Evolutionary conservation across 2,888 invertebrate genomes (phyloP).

Genomic region (Pseudococcus jackbeardsleyi): DNA sequence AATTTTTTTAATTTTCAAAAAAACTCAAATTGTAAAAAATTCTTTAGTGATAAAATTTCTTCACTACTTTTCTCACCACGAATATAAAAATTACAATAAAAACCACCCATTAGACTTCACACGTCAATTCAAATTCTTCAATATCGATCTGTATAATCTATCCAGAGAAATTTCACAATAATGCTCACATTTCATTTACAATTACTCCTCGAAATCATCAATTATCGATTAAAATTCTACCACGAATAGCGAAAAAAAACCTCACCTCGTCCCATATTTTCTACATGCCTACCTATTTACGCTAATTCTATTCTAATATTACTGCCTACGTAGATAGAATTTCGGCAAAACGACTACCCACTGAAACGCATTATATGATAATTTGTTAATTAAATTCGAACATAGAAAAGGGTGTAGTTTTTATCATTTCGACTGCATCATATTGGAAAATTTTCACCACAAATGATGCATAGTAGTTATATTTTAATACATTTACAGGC

Average conservation of each 20-base stretch:
- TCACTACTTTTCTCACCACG: too few species aligned
- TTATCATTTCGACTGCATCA: not conserved
- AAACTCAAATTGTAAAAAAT: too few species aligned
- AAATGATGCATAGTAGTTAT: slow-evolving; percentile 63
- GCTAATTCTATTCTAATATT: too few species aligned
- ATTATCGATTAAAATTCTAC: too few species aligned
- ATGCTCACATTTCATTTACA: not conserved
- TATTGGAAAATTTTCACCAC: not conserved
- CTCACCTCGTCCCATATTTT: not conserved
- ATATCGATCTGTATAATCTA: too few species aligned
- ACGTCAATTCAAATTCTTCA: too few species aligned
- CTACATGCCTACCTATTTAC: not conserved
- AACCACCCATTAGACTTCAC: too few species aligned
- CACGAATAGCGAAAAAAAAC: too few species aligned
- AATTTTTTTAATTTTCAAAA: too few species aligned
- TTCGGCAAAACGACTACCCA: not conserved
- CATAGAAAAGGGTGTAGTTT: not conserved
- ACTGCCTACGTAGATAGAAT: not conserved
- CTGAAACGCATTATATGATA: not conserved
- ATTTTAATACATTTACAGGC: slow-evolving; percentile 76
- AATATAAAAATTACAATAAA: too few species aligned
- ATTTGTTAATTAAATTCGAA: not conserved
- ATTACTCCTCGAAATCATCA: not conserved
- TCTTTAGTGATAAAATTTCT: too few species aligned
- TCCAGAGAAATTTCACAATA: too few species aligned